phyloP scores from a whole-genome alignment of 2,888 invertebrate genomes.

The Amitus sp. region DNA sequence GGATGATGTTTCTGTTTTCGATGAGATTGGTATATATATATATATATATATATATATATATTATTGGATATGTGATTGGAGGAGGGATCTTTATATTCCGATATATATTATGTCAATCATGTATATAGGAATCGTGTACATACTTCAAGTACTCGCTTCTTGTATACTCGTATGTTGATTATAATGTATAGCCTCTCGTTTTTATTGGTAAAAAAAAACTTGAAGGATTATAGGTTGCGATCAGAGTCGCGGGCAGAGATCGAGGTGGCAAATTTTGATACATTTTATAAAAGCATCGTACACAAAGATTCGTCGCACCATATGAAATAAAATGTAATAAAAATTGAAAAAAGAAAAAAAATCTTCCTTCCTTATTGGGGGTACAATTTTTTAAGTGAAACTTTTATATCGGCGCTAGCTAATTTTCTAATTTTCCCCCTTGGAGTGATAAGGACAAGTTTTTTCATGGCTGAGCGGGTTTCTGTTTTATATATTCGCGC shows the following conservation, averaged over 20 bases:
- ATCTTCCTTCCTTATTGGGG: no score
- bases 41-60: no score
- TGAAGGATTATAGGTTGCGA: constrained; percentile 7
- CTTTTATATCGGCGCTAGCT: no score
- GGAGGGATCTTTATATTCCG: constrained; percentile 9
- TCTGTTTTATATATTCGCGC: no score
- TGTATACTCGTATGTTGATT: no score
- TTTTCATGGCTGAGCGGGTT: no score
- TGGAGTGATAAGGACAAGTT: no score
- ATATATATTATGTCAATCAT: constrained; percentile 39
- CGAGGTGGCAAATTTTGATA: constrained; percentile 55
- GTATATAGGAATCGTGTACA: constrained; percentile 49
- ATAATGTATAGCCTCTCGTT: no score
- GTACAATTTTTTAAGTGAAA: neutral
- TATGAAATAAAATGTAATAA: constrained; percentile 51
- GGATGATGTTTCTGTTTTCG: constrained; percentile 2
- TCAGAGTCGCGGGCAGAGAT: constrained; percentile 12
- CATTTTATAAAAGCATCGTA: constrained; percentile 60
- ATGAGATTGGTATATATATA: neutral
- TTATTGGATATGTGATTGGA: neutral
- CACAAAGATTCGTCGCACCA: constrained; percentile 50
- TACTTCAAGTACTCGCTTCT: constrained; percentile 44
- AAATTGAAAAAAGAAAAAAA: constrained; percentile 47
- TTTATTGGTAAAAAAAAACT: constrained; percentile 20
- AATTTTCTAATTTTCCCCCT: no score